A percentile compares a stretch with the other conserved stretches of the same genome.
Evolutionary conservation across 1,140 invertebrate genomes (phyloP).

Genomic region (Drosophila ficusphila): DNA sequence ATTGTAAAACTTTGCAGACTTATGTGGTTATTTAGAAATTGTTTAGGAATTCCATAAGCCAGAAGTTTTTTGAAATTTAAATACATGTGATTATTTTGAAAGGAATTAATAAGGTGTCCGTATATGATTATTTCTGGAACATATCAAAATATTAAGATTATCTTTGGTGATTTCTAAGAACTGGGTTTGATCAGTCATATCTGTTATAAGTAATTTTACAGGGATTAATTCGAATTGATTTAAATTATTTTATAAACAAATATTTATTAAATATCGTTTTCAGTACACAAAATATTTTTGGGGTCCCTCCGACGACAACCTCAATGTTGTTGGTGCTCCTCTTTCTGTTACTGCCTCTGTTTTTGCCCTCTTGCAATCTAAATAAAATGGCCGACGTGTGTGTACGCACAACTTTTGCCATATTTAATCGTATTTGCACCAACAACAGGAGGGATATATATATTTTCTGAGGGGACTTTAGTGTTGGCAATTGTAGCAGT

Average conservation of each 20-base stretch:
- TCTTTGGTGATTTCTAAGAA: no score
- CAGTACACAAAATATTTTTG: conserved; percentile 51
- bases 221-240: no score
- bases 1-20: not conserved
- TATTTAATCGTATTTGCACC: conserved; percentile 77
- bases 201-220: no score
- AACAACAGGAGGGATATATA: conserved; percentile 25
- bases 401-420: conserved; percentile 81
- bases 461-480: conserved; percentile 29
- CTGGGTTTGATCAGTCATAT: no score
- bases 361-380: conserved; percentile 63
- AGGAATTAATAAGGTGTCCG: no score
- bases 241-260: not conserved
- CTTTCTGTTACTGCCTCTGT: conserved; percentile 55
- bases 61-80: no score
- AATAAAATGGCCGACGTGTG: conserved; percentile 79
- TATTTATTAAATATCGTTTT: not conserved
- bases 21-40: no score
- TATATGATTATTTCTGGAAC: no score
- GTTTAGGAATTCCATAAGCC: no score
- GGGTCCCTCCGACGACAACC: conserved; percentile 52
- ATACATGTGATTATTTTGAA: no score
- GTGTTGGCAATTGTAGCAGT: conserved; percentile 42
- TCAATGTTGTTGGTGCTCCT: conserved; percentile 50
- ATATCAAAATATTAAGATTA: no score